Percentiles rank a stretch among this genome's conserved stretches.
Conservation (phyloP, 2,113 vertebrate species). For the Vimba vimba region DNA sequence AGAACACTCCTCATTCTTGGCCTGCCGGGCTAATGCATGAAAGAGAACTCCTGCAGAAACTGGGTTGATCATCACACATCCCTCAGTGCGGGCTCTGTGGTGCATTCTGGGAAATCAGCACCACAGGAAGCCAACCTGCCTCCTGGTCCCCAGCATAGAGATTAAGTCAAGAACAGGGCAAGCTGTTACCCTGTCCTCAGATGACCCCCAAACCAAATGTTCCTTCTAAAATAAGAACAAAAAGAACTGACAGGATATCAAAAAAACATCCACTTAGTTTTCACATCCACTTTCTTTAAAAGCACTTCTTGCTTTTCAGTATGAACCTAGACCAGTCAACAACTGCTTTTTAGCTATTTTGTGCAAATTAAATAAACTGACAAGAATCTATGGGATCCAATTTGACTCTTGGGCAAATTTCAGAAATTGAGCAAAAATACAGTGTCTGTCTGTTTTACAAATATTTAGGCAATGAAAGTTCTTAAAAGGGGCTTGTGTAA, state of each 20-base stretch:
- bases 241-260: neutral
- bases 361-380: neutral
- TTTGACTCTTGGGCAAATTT: neutral
- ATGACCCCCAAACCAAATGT: slow-evolving; percentile 10
- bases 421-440: neutral
- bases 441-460: no score
- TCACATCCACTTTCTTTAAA: neutral
- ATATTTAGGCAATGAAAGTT: no score
- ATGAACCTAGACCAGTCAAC: neutral
- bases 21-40: neutral
- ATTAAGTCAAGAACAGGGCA: slow-evolving; percentile 1
- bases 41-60: slow-evolving; percentile 1
- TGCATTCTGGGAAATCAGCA: slow-evolving; percentile 23
- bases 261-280: neutral
- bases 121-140: slow-evolving; percentile 24
- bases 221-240: neutral
- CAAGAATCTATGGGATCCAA: neutral
- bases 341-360: neutral
- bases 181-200: neutral
- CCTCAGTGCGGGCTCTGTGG: neutral
- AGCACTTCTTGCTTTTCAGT: neutral
- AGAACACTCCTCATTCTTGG: neutral
- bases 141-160: neutral
- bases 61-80: neutral
- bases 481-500: no score